Conservation (phyloP, 2,888 invertebrate genomes). For the Ophion costatus region DNA sequence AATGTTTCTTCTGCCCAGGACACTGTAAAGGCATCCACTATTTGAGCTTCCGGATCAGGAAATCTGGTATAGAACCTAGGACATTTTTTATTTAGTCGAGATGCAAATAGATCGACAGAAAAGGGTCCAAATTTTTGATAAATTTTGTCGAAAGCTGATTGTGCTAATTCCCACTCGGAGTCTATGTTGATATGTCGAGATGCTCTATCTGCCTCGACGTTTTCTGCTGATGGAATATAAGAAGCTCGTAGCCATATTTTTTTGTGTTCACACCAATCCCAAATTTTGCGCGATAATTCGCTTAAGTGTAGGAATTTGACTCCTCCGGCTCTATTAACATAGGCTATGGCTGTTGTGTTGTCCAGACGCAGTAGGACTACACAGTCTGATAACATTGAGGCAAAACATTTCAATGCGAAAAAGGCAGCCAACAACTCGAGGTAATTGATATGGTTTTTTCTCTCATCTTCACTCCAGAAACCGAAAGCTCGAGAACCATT, state of each 20-base stretch:
- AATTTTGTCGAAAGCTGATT: too few relatives aligned
- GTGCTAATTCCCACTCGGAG: too few relatives aligned
- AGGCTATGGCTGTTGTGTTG: constrained; percentile 46
- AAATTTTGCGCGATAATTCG: neutral
- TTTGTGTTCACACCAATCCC: constrained; percentile 2
- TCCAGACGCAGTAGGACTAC: constrained; percentile 40
- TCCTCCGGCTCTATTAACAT: constrained; percentile 52
- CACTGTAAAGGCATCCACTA: too few relatives aligned
- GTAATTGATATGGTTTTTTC: constrained; percentile 1
- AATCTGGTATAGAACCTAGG: too few relatives aligned
- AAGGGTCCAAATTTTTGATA: too few relatives aligned
- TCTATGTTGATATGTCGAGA: too few relatives aligned
- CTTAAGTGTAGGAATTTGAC: constrained; percentile 32
- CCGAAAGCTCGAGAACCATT: neutral
- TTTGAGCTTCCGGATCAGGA: too few relatives aligned
- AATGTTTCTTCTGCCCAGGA: too few relatives aligned
- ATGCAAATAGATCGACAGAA: too few relatives aligned
- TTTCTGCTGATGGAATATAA: neutral
- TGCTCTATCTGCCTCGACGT: too few relatives aligned
- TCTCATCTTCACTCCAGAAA: neutral
- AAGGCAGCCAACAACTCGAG: constrained; percentile 28
- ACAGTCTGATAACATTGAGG: neutral
- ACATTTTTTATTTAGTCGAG: too few relatives aligned
- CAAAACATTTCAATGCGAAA: constrained; percentile 40
- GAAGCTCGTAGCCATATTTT: neutral